phyloP scores from a whole-genome alignment of 2,888 invertebrate species.

The Microplitis deprimator region DNA sequence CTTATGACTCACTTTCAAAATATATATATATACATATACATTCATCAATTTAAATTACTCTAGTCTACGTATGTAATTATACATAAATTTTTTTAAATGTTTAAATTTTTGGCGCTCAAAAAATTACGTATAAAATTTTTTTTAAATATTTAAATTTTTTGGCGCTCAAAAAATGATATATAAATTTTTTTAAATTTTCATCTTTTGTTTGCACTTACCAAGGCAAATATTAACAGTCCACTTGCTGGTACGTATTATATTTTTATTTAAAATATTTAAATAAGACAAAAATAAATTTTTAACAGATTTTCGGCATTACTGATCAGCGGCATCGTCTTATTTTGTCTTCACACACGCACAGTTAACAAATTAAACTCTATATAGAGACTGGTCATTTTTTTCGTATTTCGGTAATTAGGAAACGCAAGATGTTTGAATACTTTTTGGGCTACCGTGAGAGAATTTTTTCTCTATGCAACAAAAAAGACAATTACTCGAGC shows the following conservation, averaged over 20 bases:
- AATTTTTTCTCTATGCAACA: background rate
- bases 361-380: background rate
- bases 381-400: background rate
- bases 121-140: too few species aligned
- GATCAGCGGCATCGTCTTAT: background rate
- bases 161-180: too few species aligned
- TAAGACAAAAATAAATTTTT: background rate
- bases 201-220: slow-evolving; percentile 24
- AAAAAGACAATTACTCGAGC: background rate
- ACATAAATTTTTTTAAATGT: too few species aligned
- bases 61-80: background rate
- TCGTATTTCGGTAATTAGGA: background rate
- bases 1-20: slow-evolving; percentile 47
- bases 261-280: background rate
- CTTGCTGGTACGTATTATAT: slow-evolving; percentile 16
- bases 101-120: too few species aligned
- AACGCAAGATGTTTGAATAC: background rate
- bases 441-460: background rate
- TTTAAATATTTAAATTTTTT: too few species aligned
- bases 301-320: background rate
- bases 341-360: background rate
- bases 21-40: background rate
- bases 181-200: background rate
- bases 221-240: slow-evolving; percentile 32
- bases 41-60: slow-evolving; percentile 6